phyloP scores from a whole-genome alignment of 2,888 invertebrate species.

The Ichneumoninae sp. region DNA sequence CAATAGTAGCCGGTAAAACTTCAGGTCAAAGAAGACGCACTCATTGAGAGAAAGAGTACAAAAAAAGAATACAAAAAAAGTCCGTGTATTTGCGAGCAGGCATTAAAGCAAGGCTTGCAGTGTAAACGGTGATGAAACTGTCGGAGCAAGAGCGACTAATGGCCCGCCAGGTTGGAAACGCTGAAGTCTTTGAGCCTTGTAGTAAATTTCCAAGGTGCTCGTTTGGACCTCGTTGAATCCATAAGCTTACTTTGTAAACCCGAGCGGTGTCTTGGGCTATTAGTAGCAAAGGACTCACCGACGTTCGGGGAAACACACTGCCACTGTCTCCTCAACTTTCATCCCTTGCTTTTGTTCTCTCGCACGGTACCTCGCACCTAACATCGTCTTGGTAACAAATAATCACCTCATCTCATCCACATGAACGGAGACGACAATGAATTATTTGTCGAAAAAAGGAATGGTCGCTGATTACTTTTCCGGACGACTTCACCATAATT shows the following conservation, averaged over 20 bases:
- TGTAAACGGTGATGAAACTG: constrained; percentile 23
- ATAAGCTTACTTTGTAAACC: constrained; percentile 57
- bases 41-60: not conserved
- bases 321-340: constrained; percentile 46
- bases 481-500: not conserved
- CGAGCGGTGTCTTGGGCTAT: constrained; percentile 52
- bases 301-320: constrained; percentile 11
- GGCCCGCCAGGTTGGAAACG: constrained; percentile 14
- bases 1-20: not conserved
- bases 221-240: constrained; percentile 57
- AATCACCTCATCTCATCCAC: not conserved
- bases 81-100: constrained; percentile 26
- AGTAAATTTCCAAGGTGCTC: constrained; percentile 62
- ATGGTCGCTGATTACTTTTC: not conserved
- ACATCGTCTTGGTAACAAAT: not conserved
- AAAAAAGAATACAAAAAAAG: not conserved
- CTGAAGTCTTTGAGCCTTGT: constrained; percentile 45
- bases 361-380: constrained; percentile 4
- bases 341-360: constrained; percentile 23
- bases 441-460: not conserved
- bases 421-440: not conserved
- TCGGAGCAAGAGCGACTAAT: constrained; percentile 18
- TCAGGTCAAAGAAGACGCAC: not conserved
- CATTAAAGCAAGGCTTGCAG: constrained; percentile 12
- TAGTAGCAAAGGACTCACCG: constrained; percentile 36